phyloP scores from a whole-genome alignment of 2,888 invertebrate species.

The Criorhina ranunculi region DNA sequence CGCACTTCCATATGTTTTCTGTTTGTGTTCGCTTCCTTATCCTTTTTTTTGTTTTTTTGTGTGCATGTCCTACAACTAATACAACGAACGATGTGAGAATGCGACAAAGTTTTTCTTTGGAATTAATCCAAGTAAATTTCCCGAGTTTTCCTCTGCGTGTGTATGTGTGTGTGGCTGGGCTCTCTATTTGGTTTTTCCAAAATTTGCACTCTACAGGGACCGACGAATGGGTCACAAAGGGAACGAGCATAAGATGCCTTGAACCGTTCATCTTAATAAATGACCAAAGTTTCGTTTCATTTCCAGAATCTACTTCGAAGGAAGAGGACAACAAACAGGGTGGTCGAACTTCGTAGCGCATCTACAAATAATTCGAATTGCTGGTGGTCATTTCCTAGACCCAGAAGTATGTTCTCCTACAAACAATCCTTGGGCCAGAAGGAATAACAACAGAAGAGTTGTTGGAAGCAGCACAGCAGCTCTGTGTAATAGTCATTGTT shows the following conservation, averaged over 20 bases:
- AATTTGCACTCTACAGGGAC: slow-evolving; percentile 42
- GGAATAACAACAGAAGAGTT: slow-evolving; percentile 63
- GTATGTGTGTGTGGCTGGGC: slow-evolving; percentile 24
- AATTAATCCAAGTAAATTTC: slow-evolving; percentile 77
- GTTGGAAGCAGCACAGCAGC: not conserved
- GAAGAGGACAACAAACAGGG: slow-evolving; percentile 9
- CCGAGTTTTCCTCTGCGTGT: slow-evolving; percentile 48
- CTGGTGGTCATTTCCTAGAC: slow-evolving; percentile 74
- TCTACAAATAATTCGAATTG: slow-evolving; percentile 76
- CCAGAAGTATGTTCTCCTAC: slow-evolving; percentile 60
- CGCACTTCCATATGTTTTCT: slow-evolving; percentile 4
- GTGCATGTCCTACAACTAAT: slow-evolving; percentile 69
- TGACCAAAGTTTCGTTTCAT: slow-evolving; percentile 76
- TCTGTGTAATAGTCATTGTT: slow-evolving; percentile 50
- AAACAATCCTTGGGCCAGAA: slow-evolving; percentile 72
- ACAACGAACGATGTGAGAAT: slow-evolving; percentile 77
- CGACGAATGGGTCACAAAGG: slow-evolving; percentile 4
- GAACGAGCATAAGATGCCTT: slow-evolving; percentile 71
- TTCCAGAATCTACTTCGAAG: slow-evolving; percentile 61
- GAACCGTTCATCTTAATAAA: slow-evolving; percentile 76
- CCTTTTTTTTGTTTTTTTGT: slow-evolving; percentile 34
- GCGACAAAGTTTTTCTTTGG: slow-evolving; percentile 77
- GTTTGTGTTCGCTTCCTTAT: slow-evolving; percentile 40
- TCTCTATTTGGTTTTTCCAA: slow-evolving; percentile 43
- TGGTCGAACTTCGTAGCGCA: slow-evolving; percentile 61